A percentile compares a stretch with the other conserved stretches of the same genome.
Conservation (phyloP, 2,113 vertebrate genomes). For the Alouatta palliata region DNA sequence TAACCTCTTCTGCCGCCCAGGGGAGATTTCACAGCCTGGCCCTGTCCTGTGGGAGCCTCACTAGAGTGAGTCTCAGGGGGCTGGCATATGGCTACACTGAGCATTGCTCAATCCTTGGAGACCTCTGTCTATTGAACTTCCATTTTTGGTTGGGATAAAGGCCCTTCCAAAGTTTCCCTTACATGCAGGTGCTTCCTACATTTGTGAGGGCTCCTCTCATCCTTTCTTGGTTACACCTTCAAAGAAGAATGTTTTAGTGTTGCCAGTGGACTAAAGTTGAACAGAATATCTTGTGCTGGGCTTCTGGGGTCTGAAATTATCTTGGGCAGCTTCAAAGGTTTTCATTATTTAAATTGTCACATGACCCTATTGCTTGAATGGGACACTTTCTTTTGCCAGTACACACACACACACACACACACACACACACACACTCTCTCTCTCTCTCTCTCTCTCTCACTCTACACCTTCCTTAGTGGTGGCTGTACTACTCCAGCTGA, state of each 20-base stretch:
- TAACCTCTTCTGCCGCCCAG: neutral
- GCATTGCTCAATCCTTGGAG: neutral
- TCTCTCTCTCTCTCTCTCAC: no score
- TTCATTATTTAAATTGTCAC: neutral
- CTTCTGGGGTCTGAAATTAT: neutral
- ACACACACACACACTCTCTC: neutral
- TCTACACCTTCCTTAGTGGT: neutral
- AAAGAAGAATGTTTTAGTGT: neutral
- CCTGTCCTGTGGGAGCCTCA: neutral
- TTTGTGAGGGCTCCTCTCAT: neutral
- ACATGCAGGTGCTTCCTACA: neutral
- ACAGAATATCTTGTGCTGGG: neutral
- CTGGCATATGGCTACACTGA: neutral
- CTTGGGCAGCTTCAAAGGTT: neutral
- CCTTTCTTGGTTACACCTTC: neutral
- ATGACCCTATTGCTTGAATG: neutral
- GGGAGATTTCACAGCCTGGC: neutral
- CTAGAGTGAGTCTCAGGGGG: rapidly evolving
- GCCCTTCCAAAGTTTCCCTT: neutral
- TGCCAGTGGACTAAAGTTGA: neutral
- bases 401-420: neutral
- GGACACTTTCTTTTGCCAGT: neutral
- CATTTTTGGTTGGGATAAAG: neutral
- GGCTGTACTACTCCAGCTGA: neutral
- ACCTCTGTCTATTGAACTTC: neutral